Base-by-base conservation (phyloP, 2,797 vertebrate species). In the Sylvia borin region DNA sequence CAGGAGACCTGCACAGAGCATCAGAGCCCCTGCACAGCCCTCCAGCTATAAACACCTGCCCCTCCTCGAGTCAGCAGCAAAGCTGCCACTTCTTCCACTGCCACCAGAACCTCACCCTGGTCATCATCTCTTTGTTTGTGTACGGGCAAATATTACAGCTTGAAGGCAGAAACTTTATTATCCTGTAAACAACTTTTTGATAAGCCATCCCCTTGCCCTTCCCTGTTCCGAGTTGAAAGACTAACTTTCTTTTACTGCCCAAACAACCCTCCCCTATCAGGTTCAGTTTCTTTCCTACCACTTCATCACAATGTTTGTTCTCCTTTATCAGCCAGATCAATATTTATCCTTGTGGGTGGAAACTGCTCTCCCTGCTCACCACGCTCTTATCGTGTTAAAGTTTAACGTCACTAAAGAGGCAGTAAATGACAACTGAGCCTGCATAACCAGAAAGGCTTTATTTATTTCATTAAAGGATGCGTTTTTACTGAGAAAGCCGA, bases 281-380 rank as follows among this genome's bases (percentile, higher is more conserved):
- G 58, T 73, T 92, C 48, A 48, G 86, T 93, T 94, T 89, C 79
- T 90, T 91, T 85, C 76, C 31, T 72, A 84, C 91, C 53, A 47
- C 82, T 95, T 50, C 88, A 83, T 91, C 87, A 72, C 79, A 92
- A 50, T 93, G 80, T 95, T 96, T 97, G 91, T 24, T 95, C 91
- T 95, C 67, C 70, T 90, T 91, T 96, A 97, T 97, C 94, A 70
- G 31, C 1, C 38, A 60, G 70, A 95, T 94, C 88, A 92, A 87
- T 95, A 84, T 90, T 96, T 96, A 87, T 93, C 94, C 55, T 71
- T 92, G 96, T 94, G 72, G 91, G 95, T 94, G 90, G 93, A 90
- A 88, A 79, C 74, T 17, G 78, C 88, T 77, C 92, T 76, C 54
- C 77, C 75, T 90, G 82, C 74, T 89, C 91, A 20, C 85, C 36